Base-by-base conservation (phyloP, 2,888 invertebrate species). In the Torymus aiolomorphi region DNA sequence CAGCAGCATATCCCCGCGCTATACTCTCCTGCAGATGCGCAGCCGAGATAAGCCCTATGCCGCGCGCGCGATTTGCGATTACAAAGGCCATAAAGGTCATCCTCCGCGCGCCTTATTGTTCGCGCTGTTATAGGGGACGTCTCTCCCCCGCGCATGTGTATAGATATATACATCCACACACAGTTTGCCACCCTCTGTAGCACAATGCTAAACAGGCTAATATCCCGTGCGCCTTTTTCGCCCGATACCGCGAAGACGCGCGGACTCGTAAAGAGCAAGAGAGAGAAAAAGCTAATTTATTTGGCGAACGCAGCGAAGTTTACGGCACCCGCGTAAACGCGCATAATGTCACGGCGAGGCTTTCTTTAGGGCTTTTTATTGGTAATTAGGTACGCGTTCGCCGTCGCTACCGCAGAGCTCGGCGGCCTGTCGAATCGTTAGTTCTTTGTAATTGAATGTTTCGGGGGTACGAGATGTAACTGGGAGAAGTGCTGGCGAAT, bases 41-140 rank as follows among this genome's bases (percentile, higher is more conserved):
- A 75, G 8, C 42, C 42, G 8, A 83, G 76, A 79, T 81, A 82
- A 82, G 74, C 78, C 78, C 65, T 78, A 80, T 76, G 76, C 69
- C 54, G n/a, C 13, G 31, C 0, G 67, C 72, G 56, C 65, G 73
- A 73, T 66, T 81, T 66, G 76, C 66, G 75, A 72, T 54, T 67
- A 78, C 81, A 80, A 82, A 81, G 77, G 69, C 79, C 81, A 84
- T 84, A 87, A 89, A 89, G 88, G 89, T 88, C 88, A 86, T 86
- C 81, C 66, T 61, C 61, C 71, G 62, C 51, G 75, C 71, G 77
- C 42, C 85, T 84, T 85, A 86, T 88, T 88, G 88, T 88, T 87
- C 84, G 74, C 72, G 79, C 42, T 42, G 42, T 42, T 42, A 42
- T 42, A 42, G 42, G 31, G 31, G 31, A 31, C 31, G 31, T 42